A percentile compares a stretch with the other conserved stretches of the same genome.
Evolutionary conservation across 2,888 invertebrate species (phyloP).

Genomic region (Folsomia candida): DNA sequence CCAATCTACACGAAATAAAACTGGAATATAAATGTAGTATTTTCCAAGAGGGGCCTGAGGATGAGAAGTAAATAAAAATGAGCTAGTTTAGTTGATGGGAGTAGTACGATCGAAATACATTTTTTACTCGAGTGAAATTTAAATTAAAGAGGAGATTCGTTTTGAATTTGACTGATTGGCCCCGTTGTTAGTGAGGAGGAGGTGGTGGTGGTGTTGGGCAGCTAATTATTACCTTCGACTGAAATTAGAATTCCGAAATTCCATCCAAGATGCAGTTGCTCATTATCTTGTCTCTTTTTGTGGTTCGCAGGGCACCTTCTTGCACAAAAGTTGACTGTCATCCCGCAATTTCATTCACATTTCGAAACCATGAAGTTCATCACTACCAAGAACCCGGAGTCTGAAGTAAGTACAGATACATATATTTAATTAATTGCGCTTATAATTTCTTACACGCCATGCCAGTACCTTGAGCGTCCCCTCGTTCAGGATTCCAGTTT

Average conservation of each 20-base stretch:
- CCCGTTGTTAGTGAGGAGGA: neutral
- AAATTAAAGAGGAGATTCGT: neutral
- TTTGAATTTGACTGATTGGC: neutral
- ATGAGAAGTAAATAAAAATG: neutral
- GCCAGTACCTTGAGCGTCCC: neutral
- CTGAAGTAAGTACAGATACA: conserved; percentile 45
- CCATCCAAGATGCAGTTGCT: conserved; percentile 2
- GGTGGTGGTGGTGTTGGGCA: conserved; percentile 16
- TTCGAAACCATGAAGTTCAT: conserved; percentile 50
- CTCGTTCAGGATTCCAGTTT: too few relatives aligned
- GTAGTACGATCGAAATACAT: neutral
- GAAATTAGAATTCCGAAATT: conserved; percentile 2
- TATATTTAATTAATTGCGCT: neutral
- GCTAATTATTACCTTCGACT: conserved; percentile 28
- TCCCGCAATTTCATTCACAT: conserved; percentile 50
- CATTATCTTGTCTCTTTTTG: conserved; percentile 23
- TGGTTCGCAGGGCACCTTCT: conserved; percentile 47
- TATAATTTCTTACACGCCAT: neutral
- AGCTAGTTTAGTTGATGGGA: neutral
- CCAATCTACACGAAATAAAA: neutral
- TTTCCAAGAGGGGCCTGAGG: neutral
- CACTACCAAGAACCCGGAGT: conserved; percentile 49
- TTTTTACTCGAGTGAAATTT: neutral
- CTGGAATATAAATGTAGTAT: neutral
- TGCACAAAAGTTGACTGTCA: conserved; percentile 49